Percentiles rank a stretch among this genome's conserved stretches.
phyloP scores from a whole-genome alignment of 2,888 invertebrate species.

The Polylopha cassiicola region DNA sequence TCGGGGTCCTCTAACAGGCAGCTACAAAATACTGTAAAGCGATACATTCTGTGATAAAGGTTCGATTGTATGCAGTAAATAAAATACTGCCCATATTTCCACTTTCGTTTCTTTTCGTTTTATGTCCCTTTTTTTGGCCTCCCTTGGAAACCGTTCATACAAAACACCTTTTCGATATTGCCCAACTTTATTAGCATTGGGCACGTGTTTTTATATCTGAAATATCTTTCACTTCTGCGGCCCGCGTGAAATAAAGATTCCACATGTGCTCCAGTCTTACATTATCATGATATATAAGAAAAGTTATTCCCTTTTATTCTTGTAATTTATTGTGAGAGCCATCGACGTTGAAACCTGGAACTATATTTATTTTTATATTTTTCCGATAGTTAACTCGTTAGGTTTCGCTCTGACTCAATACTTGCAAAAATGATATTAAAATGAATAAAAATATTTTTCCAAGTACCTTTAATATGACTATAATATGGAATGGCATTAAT shows the following conservation, averaged over 20 bases:
- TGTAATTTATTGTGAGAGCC: conserved; percentile 47
- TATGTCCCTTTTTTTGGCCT: conserved; percentile 70
- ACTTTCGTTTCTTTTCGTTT: conserved; percentile 71
- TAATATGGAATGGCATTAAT: too few relatives aligned
- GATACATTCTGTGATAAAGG: conserved; percentile 73
- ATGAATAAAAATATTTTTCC: background rate
- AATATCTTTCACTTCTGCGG: conserved; percentile 66
- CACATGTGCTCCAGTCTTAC: conserved; percentile 54
- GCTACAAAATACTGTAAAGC: conserved; percentile 62
- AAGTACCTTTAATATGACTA: too few relatives aligned
- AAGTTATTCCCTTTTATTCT: conserved; percentile 50
- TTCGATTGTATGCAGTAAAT: conserved; percentile 76
- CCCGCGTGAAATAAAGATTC: conserved; percentile 60
- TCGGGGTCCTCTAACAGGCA: conserved; percentile 43
- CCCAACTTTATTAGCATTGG: conserved; percentile 73
- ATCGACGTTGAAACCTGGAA: conserved; percentile 39
- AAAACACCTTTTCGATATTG: conserved; percentile 74
- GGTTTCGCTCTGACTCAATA: too few relatives aligned
- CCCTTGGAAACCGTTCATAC: conserved; percentile 69
- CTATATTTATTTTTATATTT: conserved; percentile 33
- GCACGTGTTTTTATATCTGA: conserved; percentile 71
- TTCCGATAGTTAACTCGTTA: background rate
- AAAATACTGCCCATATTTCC: conserved; percentile 76
- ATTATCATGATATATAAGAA: conserved; percentile 51
- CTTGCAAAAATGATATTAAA: background rate